Evolutionary conservation across 2,888 invertebrate species (phyloP), one percentile per base, ranked within the genome.

Genomic region (Eudemis profundana): DNA sequence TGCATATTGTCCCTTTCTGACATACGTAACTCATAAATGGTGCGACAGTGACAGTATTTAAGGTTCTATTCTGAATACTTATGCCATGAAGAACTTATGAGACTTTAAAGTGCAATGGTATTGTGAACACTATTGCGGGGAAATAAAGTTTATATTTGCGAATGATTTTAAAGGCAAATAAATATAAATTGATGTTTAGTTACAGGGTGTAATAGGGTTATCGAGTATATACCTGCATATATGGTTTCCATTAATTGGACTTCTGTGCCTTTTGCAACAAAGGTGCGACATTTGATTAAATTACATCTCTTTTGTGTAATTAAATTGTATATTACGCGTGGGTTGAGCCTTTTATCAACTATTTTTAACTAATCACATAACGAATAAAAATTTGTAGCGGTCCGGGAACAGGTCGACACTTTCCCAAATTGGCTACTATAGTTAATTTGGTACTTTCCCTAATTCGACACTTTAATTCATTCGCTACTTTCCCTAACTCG

Each of bases 281-380:
- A 56, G 54, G 54, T 56, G 62, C 19, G 62, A 62, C 54, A 40
- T 62, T 62, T 62, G 54, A 62, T 62, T 62, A 62, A 54, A 47
- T 54, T 54, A 40, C 38, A 19, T 38, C 42, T 7, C 23, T 56
- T 62, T 47, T 54, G 27, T 54, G 50, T 61, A 42, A 51, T 50
- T 19, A 44, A 44, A 53, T 33, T 44, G 10, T n/a, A 19, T 44
- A 51, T 51, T 5, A 61, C 19, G 14, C 14, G 5, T 17, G 15
- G 42, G 54, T 29, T 7, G 47, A 12, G 46, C 3, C 19, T 46
- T 51, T 44, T 29, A 38, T n/a, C n/a, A 47, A 49, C 56, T 27
- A 47, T 10, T 15, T 61, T 46, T 33, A n/a, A 42, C 46, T 8
- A 44, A 46, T 38, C 19, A 36, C 7, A 38, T 51, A 21, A n/a